Percentiles rank a stretch among this genome's conserved stretches.
Conservation (phyloP, 2,113 vertebrate genomes). For the Craseonycteris thonglongyai region DNA sequence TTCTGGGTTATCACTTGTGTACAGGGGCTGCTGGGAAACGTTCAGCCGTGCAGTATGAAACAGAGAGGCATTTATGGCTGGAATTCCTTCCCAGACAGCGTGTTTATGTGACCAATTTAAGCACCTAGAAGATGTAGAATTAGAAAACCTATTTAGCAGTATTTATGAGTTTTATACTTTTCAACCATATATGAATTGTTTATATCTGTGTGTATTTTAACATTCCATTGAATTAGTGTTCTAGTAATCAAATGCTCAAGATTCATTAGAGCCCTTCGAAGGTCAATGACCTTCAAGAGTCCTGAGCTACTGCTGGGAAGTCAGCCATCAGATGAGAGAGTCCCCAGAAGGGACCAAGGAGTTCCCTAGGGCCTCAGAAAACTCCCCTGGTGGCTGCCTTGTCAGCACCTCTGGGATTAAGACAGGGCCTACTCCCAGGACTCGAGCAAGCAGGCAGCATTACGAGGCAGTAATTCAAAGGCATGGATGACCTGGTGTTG, state of each 20-base stretch:
- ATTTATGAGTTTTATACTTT: not conserved
- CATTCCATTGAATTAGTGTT: not conserved
- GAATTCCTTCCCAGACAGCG: too few relatives aligned
- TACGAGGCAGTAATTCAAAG: not conserved
- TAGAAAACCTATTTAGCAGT: not conserved
- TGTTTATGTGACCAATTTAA: not conserved
- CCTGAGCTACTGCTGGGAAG: not conserved
- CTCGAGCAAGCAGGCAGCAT: not conserved
- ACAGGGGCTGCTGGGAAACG: too few relatives aligned
- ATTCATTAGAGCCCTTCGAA: not conserved
- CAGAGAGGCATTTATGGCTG: too few relatives aligned
- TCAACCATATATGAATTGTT: not conserved
- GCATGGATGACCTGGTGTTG: not conserved
- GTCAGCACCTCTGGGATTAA: not conserved
- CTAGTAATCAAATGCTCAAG: not conserved
- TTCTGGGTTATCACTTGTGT: not conserved
- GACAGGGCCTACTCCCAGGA: not conserved
- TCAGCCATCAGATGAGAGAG: not conserved
- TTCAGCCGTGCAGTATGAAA: too few relatives aligned
- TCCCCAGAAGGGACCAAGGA: not conserved
- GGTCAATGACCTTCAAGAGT: not conserved
- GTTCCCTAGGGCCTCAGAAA: not conserved
- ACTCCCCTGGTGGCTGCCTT: rapidly evolving
- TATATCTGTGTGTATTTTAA: not conserved
- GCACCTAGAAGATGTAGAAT: not conserved